A percentile compares a stretch with the other conserved stretches of the same genome.
phyloP scores from a whole-genome alignment of 2,888 invertebrate species.

The Tineola bisselliella region DNA sequence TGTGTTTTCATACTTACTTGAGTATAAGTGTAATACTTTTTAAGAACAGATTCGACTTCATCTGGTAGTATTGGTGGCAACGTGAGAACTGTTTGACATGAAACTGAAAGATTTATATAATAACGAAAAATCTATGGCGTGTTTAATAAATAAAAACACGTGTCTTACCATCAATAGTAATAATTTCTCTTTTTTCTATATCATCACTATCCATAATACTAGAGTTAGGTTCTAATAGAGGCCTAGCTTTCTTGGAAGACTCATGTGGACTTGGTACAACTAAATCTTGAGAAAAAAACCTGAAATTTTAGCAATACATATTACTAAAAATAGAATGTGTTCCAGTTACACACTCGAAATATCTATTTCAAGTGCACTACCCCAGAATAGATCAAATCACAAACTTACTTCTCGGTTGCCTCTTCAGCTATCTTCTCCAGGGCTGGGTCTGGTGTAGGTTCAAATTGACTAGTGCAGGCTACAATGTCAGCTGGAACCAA shows the following conservation, averaged over 20 bases:
- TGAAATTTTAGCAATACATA: conserved; percentile 20
- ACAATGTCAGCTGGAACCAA: conserved; percentile 76
- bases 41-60: conserved; percentile 69
- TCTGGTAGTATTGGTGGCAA: conserved; percentile 71
- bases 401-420: conserved; percentile 67
- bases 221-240: conserved; percentile 33
- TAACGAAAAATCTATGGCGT: too few species aligned
- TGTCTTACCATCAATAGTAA: conserved; percentile 42
- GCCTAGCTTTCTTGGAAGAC: conserved; percentile 48
- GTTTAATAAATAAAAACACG: conserved; percentile 16
- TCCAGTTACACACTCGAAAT: too few species aligned
- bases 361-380: too few species aligned
- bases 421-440: conserved; percentile 73
- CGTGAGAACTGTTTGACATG: conserved; percentile 73
- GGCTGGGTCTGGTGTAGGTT: conserved; percentile 70
- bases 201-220: conserved; percentile 26
- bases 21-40: conserved; percentile 70
- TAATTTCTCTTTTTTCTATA: conserved; percentile 23
- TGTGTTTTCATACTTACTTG: conserved; percentile 25
- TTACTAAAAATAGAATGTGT: too few species aligned
- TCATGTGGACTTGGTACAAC: conserved; percentile 70
- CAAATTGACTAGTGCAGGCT: conserved; percentile 70
- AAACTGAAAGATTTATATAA: conserved; percentile 43
- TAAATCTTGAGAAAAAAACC: conserved; percentile 68
- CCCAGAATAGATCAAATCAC: background rate